Evolutionary conservation across 2,113 vertebrate genomes (phyloP).

Genomic region (Epinephelus lanceolatus): DNA sequence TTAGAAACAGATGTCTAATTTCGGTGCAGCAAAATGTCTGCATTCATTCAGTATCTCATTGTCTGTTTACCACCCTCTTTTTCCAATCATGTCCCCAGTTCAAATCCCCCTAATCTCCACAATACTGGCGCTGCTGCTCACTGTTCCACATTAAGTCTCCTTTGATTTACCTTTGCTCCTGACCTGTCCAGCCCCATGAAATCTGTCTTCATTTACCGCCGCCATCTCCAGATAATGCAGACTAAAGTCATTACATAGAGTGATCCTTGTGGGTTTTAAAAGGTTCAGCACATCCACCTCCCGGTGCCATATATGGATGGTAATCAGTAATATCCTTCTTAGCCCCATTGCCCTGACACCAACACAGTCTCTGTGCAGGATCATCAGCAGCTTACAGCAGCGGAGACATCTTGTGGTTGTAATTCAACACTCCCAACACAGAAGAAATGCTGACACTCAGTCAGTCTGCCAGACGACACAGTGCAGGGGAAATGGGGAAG

Average conservation of each 20-base stretch:
- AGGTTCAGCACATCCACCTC: constrained; percentile 45
- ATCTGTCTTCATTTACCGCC: constrained; percentile 52
- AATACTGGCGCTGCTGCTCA: not conserved
- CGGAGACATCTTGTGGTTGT: not conserved
- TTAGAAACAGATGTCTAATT: not conserved
- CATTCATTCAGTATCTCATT: not conserved
- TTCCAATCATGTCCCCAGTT: not conserved
- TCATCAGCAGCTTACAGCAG: not conserved
- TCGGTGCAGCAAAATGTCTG: not conserved
- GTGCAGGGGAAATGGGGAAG: not conserved
- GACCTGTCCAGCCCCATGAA: constrained; percentile 3
- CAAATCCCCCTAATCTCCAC: constrained; percentile 1
- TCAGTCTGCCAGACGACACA: not conserved
- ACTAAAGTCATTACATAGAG: constrained; percentile 55
- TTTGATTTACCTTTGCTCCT: constrained; percentile 10
- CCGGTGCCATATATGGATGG: constrained; percentile 33
- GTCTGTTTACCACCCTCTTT: not conserved
- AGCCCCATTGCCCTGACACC: constrained; percentile 10
- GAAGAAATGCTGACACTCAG: not conserved
- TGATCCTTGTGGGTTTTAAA: constrained; percentile 64
- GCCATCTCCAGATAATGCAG: constrained; percentile 51
- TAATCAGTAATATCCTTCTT: constrained; percentile 56
- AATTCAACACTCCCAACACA: not conserved
- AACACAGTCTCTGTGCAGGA: not conserved
- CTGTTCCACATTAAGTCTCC: not conserved